Percentiles rank a stretch among this genome's conserved stretches.
Evolutionary conservation across 2,797 vertebrate species (phyloP).

Genomic region (Urocyon cinereoargenteus): DNA sequence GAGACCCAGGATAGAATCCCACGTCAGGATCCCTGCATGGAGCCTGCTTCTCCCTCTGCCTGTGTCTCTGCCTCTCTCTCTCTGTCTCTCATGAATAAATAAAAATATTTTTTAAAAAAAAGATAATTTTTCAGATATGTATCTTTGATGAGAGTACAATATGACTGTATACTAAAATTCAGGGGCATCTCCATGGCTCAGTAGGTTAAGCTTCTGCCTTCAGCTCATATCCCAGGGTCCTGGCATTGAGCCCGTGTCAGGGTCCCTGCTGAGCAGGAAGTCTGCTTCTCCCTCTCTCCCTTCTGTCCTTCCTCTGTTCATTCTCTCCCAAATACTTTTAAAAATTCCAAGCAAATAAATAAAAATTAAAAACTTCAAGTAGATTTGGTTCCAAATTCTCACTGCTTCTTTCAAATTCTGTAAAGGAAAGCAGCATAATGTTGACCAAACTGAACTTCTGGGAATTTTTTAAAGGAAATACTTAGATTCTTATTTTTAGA

Average conservation of each 20-base stretch:
- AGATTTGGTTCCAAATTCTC: slow-evolving; percentile 23
- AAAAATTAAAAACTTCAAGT: not conserved
- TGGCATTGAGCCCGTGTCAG: not conserved
- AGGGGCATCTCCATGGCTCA: not conserved
- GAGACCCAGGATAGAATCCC: too few species aligned
- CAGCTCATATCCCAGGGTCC: not conserved
- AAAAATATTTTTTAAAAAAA: not conserved
- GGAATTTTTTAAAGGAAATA: slow-evolving; percentile 28
- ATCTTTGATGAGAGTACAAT: not conserved
- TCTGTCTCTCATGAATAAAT: too few species aligned
- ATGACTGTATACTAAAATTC: not conserved
- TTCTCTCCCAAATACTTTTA: not conserved
- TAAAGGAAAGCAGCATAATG: not conserved
- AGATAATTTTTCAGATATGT: not conserved
- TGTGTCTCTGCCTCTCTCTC: too few species aligned
- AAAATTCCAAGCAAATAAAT: not conserved
- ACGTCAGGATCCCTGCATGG: too few species aligned
- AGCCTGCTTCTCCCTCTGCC: too few species aligned
- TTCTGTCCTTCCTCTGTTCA: not conserved
- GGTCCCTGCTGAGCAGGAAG: not conserved
- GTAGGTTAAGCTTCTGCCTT: not conserved
- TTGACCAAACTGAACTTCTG: not conserved
- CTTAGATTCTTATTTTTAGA: not conserved
- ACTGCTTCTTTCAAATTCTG: not conserved
- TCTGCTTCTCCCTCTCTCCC: not conserved